Evolutionary conservation across 35 echinoderm and acorn worm species (phyloP), one percentile per base, ranked within the genome.

Genomic region (Diadema setosum): DNA sequence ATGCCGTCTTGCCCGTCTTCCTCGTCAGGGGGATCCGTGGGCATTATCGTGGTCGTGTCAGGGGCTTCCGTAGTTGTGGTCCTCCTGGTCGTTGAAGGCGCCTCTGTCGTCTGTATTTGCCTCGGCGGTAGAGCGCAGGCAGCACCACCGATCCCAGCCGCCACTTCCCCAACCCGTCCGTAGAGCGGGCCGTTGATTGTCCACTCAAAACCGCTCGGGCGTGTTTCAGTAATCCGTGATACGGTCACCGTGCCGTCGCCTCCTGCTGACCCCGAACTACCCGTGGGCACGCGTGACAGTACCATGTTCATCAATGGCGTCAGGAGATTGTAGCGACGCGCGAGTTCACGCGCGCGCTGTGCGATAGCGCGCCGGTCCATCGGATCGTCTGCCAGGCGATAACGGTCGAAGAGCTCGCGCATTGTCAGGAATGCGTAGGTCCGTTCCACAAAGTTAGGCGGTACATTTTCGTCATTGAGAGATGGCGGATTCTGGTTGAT

Each of bases 391-490:
- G 95, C 78, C 18, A 93, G 61, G 2, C 81, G 59, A 31, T 85
- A 91, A 21, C 67, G 42, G 35, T 93, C 89, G 63, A 97, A 92
- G n/a, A 88, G 81, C 64, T 97, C 84, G 18, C 75, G 76, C 34
- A 93, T 65, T 9, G 95, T 97, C 61, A 93, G 89, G 69, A 97
- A 92, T 58, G 95, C 95, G 70, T 87, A 93, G 17, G 95, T 93
- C 21, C 95, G 91, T 49, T 93, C 95, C 42, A 88, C 85, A 43
- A 93, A 93, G 76, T 93, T 81, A 34, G 75, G 43, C 31, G 95
- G 91, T 6, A 93, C 87, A 14, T 82, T 78, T 17, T 43, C 15
- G 40, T 44, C 73, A n/a, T 44, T 39, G 11, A 78, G 37, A 35
- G 73, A 9, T 17, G 6, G 36, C 17, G 73, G 73, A 78, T 78